Base-by-base conservation (phyloP, 2,888 invertebrate genomes). In the Eristalinus sepulchralis region DNA sequence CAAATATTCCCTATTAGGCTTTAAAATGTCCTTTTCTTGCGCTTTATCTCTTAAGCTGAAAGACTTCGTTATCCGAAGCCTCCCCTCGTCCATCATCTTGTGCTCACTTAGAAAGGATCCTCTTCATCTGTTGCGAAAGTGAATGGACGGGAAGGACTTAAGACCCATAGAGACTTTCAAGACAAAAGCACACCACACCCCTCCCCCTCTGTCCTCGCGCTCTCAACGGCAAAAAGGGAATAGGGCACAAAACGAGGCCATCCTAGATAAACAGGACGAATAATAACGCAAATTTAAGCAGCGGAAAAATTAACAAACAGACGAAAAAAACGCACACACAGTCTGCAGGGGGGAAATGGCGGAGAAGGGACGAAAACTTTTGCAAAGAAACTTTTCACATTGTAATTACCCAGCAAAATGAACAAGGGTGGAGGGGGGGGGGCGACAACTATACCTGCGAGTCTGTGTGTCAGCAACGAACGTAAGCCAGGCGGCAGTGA, bases 211-310 rank as follows among this genome's bases (percentile, higher is more conserved):
- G 5, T 0, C 0, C 1, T 0, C 8, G 39, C 39, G 39, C n/a
- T n/a, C n/a, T 13, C 39, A 4, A n/a, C 39, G n/a, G 39, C 6
- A 22, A n/a, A 47, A 33, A 62, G 10, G 22, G 53, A 24, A 55
- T 27, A 34, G 10, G 53, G 22, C 24, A 57, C 22, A 60, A 53
- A 63, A 62, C 31, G 63, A n/a, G 63, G 47, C 39, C 71, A 71
- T 78, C 71, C 78, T 64, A 78, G 78, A 78, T 71, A 78, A 71
- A 70, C 78, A 71, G 78, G 59, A 71, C 57, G 64, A 71, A 78
- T 70, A 78, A 78, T 62, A 78, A 78, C 64, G 17, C 17, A 71
- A 78, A 47, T 78, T 78, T 55, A 78, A 78, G 71, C 68, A 77
- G 77, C 62, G 63, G 55, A 70, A 70, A 70, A 77, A 77, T 62